phyloP scores from a whole-genome alignment of 2,797 vertebrate genomes.

The Sebastes paucispinis region DNA sequence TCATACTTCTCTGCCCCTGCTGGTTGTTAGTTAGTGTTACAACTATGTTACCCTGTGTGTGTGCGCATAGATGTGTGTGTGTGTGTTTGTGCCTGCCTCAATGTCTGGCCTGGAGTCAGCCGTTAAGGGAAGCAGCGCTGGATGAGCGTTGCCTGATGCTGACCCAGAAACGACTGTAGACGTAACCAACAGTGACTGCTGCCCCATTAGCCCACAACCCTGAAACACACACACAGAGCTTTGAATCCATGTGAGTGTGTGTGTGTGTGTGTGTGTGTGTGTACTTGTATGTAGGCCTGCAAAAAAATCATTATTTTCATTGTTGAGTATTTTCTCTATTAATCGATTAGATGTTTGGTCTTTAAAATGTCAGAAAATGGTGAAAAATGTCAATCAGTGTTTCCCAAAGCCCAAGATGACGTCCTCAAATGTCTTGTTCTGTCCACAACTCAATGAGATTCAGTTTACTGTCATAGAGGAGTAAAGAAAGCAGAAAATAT shows the following conservation, averaged over 20 bases:
- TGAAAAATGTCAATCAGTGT: too few species aligned
- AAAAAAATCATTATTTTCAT: too few species aligned
- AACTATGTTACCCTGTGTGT: background rate
- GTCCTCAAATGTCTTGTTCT: too few species aligned
- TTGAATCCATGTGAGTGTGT: background rate
- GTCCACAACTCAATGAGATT: too few species aligned
- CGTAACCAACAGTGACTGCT: conserved; percentile 67
- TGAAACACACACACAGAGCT: conserved; percentile 14
- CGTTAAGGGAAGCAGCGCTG: conserved; percentile 52
- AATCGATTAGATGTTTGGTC: too few species aligned
- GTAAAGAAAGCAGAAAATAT: too few species aligned
- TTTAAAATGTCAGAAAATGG: too few species aligned
- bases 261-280: background rate
- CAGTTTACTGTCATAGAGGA: too few species aligned
- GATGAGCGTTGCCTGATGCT: conserved; percentile 65
- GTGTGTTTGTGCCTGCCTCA: background rate
- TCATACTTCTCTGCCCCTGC: conserved; percentile 9
- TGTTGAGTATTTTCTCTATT: too few species aligned
- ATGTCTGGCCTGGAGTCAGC: conserved; percentile 66
- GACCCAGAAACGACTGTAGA: conserved; percentile 73
- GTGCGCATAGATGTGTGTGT: background rate
- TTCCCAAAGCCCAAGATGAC: too few species aligned
- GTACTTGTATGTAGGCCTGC: background rate
- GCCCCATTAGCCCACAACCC: conserved; percentile 61
- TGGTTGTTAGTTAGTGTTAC: conserved; percentile 17